Conservation (phyloP, 2,797 vertebrate genomes). For the Muscicapa striata region DNA sequence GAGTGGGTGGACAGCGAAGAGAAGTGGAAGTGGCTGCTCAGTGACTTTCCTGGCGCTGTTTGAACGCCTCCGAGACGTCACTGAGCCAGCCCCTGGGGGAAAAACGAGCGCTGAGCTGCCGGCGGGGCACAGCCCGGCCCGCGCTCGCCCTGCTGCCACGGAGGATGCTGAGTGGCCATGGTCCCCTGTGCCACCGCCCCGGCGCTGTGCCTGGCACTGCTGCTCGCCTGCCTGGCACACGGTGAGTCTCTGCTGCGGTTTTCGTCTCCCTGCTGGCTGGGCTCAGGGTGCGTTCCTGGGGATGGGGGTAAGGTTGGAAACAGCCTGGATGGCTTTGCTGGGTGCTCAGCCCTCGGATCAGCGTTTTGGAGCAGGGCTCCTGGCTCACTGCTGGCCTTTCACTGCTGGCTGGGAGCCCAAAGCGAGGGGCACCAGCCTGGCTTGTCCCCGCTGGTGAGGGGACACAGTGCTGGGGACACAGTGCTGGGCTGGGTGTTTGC, state of each 20-base stretch:
- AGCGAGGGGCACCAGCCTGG: accelerated
- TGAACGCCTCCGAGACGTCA: slow-evolving; percentile 57
- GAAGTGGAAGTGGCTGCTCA: slow-evolving; percentile 27
- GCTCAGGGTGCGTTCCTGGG: accelerated
- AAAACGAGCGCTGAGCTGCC: neutral
- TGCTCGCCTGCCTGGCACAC: accelerated
- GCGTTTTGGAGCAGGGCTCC: neutral
- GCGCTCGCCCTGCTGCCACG: neutral
- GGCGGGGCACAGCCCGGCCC: neutral
- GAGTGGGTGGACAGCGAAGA: slow-evolving; percentile 27
- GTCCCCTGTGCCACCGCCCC: neutral
- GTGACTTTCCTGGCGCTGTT: neutral
- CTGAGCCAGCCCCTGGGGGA: slow-evolving; percentile 39
- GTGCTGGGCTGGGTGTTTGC: accelerated
- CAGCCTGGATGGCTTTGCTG: accelerated
- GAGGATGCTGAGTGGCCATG: slow-evolving; percentile 51
- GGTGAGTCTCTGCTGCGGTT: neutral
- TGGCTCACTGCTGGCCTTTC: accelerated
- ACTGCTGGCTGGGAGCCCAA: accelerated
- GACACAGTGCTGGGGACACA: accelerated
- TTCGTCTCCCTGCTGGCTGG: accelerated
- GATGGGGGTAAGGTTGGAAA: accelerated
- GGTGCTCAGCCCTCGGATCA: neutral
- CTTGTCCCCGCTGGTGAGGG: accelerated
- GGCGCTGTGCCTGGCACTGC: neutral